phyloP scores from a whole-genome alignment of 2,888 invertebrate genomes.

The Corbicula japonica region DNA sequence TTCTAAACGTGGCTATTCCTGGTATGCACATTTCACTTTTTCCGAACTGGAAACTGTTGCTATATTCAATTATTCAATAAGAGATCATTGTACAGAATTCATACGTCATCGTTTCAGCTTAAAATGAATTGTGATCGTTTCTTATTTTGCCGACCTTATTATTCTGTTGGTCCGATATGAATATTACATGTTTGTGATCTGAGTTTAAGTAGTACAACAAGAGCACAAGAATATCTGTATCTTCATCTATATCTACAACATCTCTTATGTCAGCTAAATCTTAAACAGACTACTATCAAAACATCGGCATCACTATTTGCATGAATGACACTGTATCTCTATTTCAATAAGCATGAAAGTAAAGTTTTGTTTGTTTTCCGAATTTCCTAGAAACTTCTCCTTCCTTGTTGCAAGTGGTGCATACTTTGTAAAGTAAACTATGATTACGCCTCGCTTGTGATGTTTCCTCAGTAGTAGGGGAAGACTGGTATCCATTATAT shows the following conservation, averaged over 20 bases:
- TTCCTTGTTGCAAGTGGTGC: slow-evolving; percentile 39
- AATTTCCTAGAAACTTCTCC: slow-evolving; percentile 38
- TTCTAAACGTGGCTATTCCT: no score
- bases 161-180: slow-evolving; percentile 8
- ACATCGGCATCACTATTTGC: slow-evolving; percentile 40
- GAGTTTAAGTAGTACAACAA: slow-evolving; percentile 13
- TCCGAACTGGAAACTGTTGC: no score
- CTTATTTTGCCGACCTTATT: no score
- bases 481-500: slow-evolving; percentile 41
- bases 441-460: slow-evolving; percentile 38
- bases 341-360: slow-evolving; percentile 30
- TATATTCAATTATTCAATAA: no score
- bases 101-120: no score
- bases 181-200: not conserved
- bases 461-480: slow-evolving; percentile 46
- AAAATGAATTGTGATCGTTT: no score
- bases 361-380: slow-evolving; percentile 41
- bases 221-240: slow-evolving; percentile 48
- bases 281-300: slow-evolving; percentile 37
- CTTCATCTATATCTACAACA: slow-evolving; percentile 28
- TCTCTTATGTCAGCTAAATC: not conserved
- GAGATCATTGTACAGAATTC: no score
- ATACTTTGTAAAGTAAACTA: not conserved
- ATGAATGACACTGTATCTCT: slow-evolving; percentile 1
- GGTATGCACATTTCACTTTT: no score